Evolutionary conservation across 2,888 invertebrate species (phyloP), one percentile per base, ranked within the genome.

Genomic region (Oscheius sp.): DNA sequence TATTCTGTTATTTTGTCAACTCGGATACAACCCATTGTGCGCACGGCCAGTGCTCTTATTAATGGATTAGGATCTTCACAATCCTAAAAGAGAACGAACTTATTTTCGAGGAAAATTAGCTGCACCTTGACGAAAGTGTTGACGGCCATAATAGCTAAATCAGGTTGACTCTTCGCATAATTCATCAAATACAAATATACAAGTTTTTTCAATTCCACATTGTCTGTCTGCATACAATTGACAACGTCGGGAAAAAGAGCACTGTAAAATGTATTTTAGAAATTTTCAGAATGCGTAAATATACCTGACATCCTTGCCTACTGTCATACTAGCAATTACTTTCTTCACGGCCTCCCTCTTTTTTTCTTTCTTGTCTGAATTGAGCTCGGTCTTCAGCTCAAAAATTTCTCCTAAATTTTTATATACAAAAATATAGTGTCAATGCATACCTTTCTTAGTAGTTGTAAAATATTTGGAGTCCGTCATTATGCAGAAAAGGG

Each of bases 1-100:
- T 99, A 99, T 91, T 99, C 99, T 0, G 99, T 99, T 87, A 99
- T 99, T 91, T 99, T 99, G 91, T 99, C 99, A 71, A 99, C 99
- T 16, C 99, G 92, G 89, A 99, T 99, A 89, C 99, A 99, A 69
- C 99, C 99, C 99, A 99, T 99, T 21, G 99, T 99, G 74, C 99
- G 92, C 41, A 99, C 99, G 45, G 99, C 99, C 88, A 99, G 91
- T 1, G 99, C 99, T 82, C 99, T 92, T 89, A 99, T 99, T 89
- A 99, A 91, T 41, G 99, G 99, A 91, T 99, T 99, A 13, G 97
- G 95, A 90, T 99, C 99, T 91, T 99, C 98, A 91, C 99, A 99
- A 91, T 99, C 99, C 95, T 96, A 90, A 45, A 78, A 56, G 21
- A 71, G 18, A 64, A 18, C 41, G 12, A 29, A 23, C 7, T 9